Conservation (phyloP, 2,113 vertebrate genomes). For the Leuciscus idus region DNA sequence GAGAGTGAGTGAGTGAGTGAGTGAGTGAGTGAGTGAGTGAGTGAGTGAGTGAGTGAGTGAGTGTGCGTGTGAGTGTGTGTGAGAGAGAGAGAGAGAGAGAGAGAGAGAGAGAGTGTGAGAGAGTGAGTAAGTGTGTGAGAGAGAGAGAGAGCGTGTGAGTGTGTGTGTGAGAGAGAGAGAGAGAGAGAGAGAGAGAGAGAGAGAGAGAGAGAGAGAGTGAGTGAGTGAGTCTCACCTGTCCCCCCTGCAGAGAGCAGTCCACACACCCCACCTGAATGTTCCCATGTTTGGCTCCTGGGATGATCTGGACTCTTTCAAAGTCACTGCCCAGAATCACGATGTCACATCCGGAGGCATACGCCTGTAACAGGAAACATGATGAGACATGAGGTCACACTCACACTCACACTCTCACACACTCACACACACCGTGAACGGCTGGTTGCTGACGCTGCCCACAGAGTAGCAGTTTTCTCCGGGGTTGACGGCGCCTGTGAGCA, state of each 20-base stretch:
- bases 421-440: slow-evolving; percentile 85
- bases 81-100: no score
- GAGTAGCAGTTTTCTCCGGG: slow-evolving; percentile 94
- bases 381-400: not conserved
- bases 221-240: slow-evolving; percentile 83
- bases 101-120: no score
- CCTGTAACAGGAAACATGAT: slow-evolving; percentile 71
- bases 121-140: slow-evolving; percentile 30
- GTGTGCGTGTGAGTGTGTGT: not conserved
- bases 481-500: slow-evolving; percentile 95
- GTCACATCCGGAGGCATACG: slow-evolving; percentile 97
- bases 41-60: not conserved
- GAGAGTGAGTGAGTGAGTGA: not conserved
- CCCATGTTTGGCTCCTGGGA: slow-evolving; percentile 95
- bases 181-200: no score
- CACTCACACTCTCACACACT: not conserved
- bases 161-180: no score
- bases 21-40: not conserved
- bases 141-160: no score
- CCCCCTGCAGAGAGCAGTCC: slow-evolving; percentile 91
- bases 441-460: slow-evolving; percentile 85
- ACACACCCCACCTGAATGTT: slow-evolving; percentile 98
- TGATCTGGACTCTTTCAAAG: slow-evolving; percentile 97
- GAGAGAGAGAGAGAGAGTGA: not conserved
- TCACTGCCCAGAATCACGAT: slow-evolving; percentile 94